Conservation (phyloP, 2,888 invertebrate species). For the Dryadula phaetusa region DNA sequence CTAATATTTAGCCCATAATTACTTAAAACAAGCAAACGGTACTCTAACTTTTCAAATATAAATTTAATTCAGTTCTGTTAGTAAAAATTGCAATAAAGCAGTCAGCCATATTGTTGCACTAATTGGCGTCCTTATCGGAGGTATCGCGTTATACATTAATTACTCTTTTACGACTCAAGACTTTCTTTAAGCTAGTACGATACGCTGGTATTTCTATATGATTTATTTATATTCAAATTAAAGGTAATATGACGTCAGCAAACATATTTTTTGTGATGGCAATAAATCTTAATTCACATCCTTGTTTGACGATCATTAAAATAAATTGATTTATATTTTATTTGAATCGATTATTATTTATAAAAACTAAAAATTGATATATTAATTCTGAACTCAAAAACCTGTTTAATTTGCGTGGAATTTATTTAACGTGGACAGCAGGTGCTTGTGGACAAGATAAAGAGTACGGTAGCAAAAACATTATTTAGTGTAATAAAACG, state of each 20-base stretch:
- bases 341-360: slow-evolving; percentile 12
- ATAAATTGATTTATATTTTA: slow-evolving; percentile 18
- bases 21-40: neutral
- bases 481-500: slow-evolving; percentile 39
- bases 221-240: slow-evolving; percentile 30
- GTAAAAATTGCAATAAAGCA: slow-evolving; percentile 37
- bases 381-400: neutral
- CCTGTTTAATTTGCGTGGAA: slow-evolving; percentile 29
- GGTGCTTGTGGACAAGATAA: slow-evolving; percentile 32
- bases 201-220: slow-evolving; percentile 51
- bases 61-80: slow-evolving; percentile 3
- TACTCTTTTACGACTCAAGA: slow-evolving; percentile 66
- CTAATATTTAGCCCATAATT: neutral
- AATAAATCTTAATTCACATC: slow-evolving; percentile 46
- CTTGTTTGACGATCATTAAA: slow-evolving; percentile 30
- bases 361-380: slow-evolving; percentile 13
- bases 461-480: slow-evolving; percentile 36
- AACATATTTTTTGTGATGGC: slow-evolving; percentile 14
- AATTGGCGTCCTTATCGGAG: slow-evolving; percentile 75
- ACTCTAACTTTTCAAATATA: neutral
- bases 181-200: slow-evolving; percentile 48
- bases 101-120: slow-evolving; percentile 57
- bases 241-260: slow-evolving; percentile 32
- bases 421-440: slow-evolving; percentile 31
- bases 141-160: slow-evolving; percentile 73